Percentiles rank a stretch among this genome's conserved stretches.
Conservation (phyloP, 2,888 invertebrate genomes). For the Morpho deidamia region DNA sequence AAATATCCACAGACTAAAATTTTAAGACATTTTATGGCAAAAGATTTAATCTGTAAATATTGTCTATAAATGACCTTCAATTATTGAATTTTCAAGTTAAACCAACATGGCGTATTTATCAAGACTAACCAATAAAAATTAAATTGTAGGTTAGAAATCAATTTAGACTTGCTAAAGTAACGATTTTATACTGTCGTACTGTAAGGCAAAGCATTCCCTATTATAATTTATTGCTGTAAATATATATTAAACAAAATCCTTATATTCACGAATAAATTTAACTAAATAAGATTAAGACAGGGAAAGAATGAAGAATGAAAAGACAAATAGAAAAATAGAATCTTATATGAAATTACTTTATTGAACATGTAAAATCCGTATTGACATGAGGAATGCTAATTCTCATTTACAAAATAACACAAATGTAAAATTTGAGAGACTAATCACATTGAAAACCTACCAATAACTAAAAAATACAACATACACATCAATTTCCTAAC, state of each 20-base stretch:
- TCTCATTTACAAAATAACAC: slow-evolving; percentile 79
- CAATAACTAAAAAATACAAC: slow-evolving; percentile 78
- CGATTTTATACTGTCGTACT: too few relatives aligned
- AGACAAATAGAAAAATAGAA: slow-evolving; percentile 48
- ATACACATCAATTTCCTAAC: slow-evolving; percentile 74
- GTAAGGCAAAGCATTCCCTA: too few relatives aligned
- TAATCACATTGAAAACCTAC: slow-evolving; percentile 78
- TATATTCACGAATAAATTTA: background rate
- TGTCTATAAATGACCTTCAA: too few relatives aligned
- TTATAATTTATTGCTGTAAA: too few relatives aligned
- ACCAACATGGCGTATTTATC: background rate
- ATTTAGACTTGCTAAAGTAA: too few relatives aligned
- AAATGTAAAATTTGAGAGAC: slow-evolving; percentile 78
- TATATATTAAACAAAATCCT: too few relatives aligned
- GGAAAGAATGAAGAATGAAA: slow-evolving; percentile 29
- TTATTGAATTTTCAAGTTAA: too few relatives aligned
- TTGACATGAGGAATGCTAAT: slow-evolving; percentile 80
- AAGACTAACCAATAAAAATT: too few relatives aligned
- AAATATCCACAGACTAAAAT: too few relatives aligned
- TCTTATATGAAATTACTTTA: slow-evolving; percentile 78
- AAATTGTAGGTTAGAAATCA: too few relatives aligned
- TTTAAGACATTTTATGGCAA: too few relatives aligned
- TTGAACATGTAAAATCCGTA: slow-evolving; percentile 79
- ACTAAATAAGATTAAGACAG: background rate
- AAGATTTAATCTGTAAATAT: too few relatives aligned